Percentiles rank a stretch among this genome's conserved stretches.
These are phyloP conservation scores for Maniola hyperantus DNA, from an alignment of 2,888 invertebrate genomes.

Conservation along the genomic window DNA sequence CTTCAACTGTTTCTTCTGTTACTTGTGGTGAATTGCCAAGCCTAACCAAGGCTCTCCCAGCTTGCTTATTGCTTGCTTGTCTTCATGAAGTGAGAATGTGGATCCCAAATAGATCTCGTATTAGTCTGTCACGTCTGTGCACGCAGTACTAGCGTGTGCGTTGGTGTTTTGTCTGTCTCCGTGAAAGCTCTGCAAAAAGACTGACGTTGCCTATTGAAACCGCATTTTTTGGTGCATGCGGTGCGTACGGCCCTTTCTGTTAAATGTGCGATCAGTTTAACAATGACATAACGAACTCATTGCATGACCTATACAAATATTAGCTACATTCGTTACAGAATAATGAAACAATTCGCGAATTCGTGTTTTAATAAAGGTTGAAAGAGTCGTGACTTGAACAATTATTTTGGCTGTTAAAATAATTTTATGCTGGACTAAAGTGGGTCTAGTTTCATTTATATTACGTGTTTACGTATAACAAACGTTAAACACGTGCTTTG, in stretches of 20 bases:
- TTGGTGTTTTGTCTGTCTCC: no score
- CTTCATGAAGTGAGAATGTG: no score
- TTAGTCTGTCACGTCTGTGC: no score
- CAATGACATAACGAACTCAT: conserved; percentile 56
- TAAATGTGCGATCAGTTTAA: neutral
- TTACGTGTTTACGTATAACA: neutral
- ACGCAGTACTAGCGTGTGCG: no score
- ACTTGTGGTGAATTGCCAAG: no score
- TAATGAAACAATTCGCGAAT: conserved; percentile 41
- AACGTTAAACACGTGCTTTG: neutral
- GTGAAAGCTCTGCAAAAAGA: no score
- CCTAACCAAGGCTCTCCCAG: no score
- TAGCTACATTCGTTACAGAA: conserved; percentile 41
- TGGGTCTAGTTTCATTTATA: neutral
- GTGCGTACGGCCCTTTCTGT: no score
- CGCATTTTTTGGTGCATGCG: neutral
- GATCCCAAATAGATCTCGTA: no score
- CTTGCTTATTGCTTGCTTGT: no score
- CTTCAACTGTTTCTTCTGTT: no score
- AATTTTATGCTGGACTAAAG: conserved; percentile 2
- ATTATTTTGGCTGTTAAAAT: conserved; percentile 22
- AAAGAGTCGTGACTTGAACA: conserved; percentile 29
- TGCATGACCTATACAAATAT: conserved; percentile 52
- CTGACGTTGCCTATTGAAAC: neutral
- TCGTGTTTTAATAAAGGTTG: conserved; percentile 39